Evolutionary conservation across 2,888 invertebrate species (phyloP).

Genomic region (Allacma fusca): DNA sequence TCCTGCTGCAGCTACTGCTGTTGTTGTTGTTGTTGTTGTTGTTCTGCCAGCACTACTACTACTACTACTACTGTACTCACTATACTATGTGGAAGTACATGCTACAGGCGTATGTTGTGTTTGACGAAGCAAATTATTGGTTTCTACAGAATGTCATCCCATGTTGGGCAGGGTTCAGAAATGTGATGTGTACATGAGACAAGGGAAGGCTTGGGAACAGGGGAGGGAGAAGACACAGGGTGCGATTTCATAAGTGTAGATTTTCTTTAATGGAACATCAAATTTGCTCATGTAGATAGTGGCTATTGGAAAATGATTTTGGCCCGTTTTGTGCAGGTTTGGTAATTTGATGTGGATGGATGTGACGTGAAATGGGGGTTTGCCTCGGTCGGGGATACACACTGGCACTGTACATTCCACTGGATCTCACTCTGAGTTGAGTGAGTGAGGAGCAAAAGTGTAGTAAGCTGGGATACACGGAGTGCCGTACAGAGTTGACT

Average conservation of each 20-base stretch:
- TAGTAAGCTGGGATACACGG: conserved; percentile 7
- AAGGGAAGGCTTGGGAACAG: background rate
- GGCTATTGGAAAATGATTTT: conserved; percentile 55
- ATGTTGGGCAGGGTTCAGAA: background rate
- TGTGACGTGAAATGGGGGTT: conserved; percentile 42
- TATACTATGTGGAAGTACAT: background rate
- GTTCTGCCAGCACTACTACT: conserved; percentile 9
- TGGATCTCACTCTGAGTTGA: background rate
- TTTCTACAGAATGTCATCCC: conserved; percentile 30
- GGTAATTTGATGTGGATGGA: conserved; percentile 43
- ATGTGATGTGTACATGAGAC: background rate
- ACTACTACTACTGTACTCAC: background rate
- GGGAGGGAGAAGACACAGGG: conserved; percentile 25
- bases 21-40: background rate
- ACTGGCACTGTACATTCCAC: background rate
- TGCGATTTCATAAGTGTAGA: conserved; percentile 49
- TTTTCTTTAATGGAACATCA: conserved; percentile 51
- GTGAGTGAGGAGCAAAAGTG: conserved; percentile 18
- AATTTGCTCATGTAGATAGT: conserved; percentile 44
- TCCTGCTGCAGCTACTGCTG: background rate
- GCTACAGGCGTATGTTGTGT: background rate
- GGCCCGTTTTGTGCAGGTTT: conserved; percentile 40
- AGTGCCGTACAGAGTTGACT: conserved; percentile 27
- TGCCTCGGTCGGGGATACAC: conserved; percentile 20
- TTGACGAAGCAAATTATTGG: conserved; percentile 36